A percentile compares a stretch with the other conserved stretches of the same genome.
These are phyloP conservation scores for Chaenogobius annularis DNA, from an alignment of 2,113 vertebrate genomes.

Conservation along the genomic window DNA sequence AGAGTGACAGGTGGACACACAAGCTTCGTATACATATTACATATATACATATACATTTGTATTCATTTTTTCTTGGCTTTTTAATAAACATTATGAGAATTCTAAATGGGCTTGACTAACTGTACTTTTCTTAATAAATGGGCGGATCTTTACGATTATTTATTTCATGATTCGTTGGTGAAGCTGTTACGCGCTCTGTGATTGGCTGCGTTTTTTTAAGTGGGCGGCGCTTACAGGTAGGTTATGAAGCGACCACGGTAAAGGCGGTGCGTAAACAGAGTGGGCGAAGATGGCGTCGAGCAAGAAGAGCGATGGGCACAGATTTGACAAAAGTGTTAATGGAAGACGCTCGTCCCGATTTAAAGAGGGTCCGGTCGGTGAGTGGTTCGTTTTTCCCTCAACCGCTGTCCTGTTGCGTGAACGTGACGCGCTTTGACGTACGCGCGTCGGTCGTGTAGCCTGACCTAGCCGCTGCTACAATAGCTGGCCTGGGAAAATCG, in stretches of 20 bases:
- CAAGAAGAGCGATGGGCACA: slow-evolving; percentile 64
- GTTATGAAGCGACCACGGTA: slow-evolving; percentile 49
- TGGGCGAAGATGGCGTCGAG: slow-evolving; percentile 76
- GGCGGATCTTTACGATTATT: background rate
- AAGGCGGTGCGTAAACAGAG: slow-evolving; percentile 53
- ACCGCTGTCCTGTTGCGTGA: slow-evolving; percentile 1
- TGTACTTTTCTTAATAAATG: background rate
- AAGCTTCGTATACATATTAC: too few relatives aligned
- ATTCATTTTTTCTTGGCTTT: background rate
- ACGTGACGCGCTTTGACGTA: background rate
- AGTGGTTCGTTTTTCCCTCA: slow-evolving; percentile 9
- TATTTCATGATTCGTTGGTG: slow-evolving; percentile 45
- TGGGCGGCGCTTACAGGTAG: slow-evolving; percentile 58
- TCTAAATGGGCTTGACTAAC: background rate
- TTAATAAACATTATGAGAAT: background rate
- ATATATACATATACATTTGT: too few relatives aligned
- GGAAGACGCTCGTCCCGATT: slow-evolving; percentile 71
- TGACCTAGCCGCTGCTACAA: slow-evolving; percentile 29
- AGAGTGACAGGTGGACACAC: too few relatives aligned
- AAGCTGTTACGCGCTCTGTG: background rate
- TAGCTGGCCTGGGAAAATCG: slow-evolving; percentile 22
- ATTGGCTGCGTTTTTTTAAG: slow-evolving; percentile 39
- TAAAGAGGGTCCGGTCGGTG: slow-evolving; percentile 76
- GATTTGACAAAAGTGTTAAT: slow-evolving; percentile 67
- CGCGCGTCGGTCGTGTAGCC: slow-evolving; percentile 13